phyloP scores from a whole-genome alignment of 2,888 invertebrate genomes.

The Archaeoteleia sp. region DNA sequence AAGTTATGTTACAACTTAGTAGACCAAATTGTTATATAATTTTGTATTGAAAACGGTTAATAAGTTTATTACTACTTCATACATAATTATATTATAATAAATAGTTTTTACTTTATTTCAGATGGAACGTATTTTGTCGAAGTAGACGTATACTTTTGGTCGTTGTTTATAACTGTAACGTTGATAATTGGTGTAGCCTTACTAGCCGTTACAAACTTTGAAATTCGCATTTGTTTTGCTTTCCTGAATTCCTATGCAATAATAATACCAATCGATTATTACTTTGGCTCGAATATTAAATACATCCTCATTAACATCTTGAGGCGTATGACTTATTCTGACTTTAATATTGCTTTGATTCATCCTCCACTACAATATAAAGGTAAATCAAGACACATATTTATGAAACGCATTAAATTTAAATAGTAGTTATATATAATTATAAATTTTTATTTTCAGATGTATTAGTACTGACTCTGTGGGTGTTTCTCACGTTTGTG shows the following conservation, averaged over 20 bases:
- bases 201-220: constrained; percentile 76
- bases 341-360: constrained; percentile 79
- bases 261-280: constrained; percentile 80
- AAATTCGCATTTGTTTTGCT: constrained; percentile 80
- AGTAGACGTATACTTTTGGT: constrained; percentile 80
- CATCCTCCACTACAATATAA: constrained; percentile 79
- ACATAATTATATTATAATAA: no score
- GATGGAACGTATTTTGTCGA: constrained; percentile 75
- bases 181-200: constrained; percentile 76
- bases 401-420: constrained; percentile 6
- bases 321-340: constrained; percentile 78
- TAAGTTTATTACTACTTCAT: no score
- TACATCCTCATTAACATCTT: constrained; percentile 82
- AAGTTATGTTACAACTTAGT: no score
- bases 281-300: constrained; percentile 80
- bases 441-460: constrained; percentile 76
- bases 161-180: constrained; percentile 77
- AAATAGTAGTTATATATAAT: not conserved
- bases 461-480: constrained; percentile 76
- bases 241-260: constrained; percentile 81
- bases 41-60: no score
- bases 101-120: constrained; percentile 75
- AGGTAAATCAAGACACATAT: constrained; percentile 74
- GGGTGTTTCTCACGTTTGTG: constrained; percentile 76
- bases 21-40: no score